Conservation (phyloP, 2,888 invertebrate genomes). For the Caenorhabditis japonica region DNA sequence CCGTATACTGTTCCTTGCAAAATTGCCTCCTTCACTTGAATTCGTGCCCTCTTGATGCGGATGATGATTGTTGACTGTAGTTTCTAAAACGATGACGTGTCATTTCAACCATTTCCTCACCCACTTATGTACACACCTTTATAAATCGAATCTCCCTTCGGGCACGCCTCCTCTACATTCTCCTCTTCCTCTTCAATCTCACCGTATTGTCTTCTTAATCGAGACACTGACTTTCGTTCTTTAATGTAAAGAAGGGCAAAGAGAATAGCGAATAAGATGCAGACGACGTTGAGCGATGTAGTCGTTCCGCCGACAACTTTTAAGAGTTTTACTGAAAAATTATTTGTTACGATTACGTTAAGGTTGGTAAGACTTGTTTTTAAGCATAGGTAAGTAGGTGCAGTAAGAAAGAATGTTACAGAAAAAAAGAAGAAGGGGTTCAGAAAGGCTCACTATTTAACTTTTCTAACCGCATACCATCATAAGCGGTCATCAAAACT, state of each 20-base stretch:
- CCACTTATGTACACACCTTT: too few relatives aligned
- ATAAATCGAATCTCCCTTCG: conserved; percentile 25
- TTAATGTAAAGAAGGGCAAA: conserved; percentile 44
- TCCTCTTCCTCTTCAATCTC: conserved; percentile 23
- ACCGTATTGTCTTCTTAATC: conserved; percentile 28
- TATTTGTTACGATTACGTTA: too few relatives aligned
- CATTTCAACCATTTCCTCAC: too few relatives aligned
- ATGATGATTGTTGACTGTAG: conserved; percentile 34
- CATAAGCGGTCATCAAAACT: conserved; percentile 47
- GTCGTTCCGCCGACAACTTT: conserved; percentile 50
- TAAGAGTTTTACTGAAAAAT: conserved; percentile 40
- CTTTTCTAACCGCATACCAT: conserved; percentile 45
- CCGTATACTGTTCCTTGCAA: conserved; percentile 39
- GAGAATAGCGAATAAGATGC: conserved; percentile 31
- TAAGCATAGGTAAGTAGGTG: neutral
- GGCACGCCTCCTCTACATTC: too few relatives aligned
- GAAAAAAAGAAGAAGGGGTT: conserved; percentile 23
- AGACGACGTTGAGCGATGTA: conserved; percentile 42
- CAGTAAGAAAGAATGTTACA: neutral
- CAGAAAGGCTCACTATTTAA: conserved; percentile 47
- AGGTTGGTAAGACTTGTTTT: too few relatives aligned
- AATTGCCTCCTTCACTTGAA: conserved; percentile 17
- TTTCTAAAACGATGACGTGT: conserved; percentile 36
- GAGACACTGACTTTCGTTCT: conserved; percentile 21
- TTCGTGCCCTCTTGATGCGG: too few relatives aligned